Evolutionary conservation across 2,797 vertebrate genomes (phyloP), one percentile per base, ranked within the genome.

Genomic region (Cyprinella venusta): DNA sequence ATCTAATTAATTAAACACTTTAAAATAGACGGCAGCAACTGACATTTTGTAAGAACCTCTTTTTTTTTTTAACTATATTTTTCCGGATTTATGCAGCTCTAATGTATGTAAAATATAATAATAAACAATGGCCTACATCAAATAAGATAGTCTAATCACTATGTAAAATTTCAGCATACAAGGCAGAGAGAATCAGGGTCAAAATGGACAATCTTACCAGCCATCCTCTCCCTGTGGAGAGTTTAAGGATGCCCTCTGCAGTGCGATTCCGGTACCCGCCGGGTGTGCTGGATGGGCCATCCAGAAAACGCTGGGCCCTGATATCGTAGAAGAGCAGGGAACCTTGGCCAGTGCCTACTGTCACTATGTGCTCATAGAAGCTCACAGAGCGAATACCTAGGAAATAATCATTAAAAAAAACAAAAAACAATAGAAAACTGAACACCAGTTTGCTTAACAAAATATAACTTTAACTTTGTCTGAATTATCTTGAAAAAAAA

Each of bases 311-410:
- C 87, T 99, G 97, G 84, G 97, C 97, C 88, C 97, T 94, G 91
- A 99, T 98, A 88, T 99, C 98, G 0, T 99, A 99, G 90, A 99
- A 99, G 45, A 99, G 91, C 54, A 99, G 92, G 33, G 98, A 99
- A 9, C 98, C 98, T 72, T 98, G 98, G 21, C 98, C 98, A 0
- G 98, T 99, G 72, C 98, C 98, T 90, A 99, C 98, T 0, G 98
- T 99, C 90, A 99, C 97, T 24, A 99, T 98, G 91, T 99, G 98
- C 89, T 99, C 98, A 0, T 99, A 99, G 94, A 99, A 99, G 92
- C 98, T 99, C 90, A 99, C 97, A 0, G 98, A 99, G 3, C 98
- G 97, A 89, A 99, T 98, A 26, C 98, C 98, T 99, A 87, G 8
- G 85, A n/a, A n/a, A 8, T 12, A 74, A 54, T 36, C 0, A 15